phyloP scores from a whole-genome alignment of 1,140 invertebrate genomes.

The Spodoptera frugiperda region DNA sequence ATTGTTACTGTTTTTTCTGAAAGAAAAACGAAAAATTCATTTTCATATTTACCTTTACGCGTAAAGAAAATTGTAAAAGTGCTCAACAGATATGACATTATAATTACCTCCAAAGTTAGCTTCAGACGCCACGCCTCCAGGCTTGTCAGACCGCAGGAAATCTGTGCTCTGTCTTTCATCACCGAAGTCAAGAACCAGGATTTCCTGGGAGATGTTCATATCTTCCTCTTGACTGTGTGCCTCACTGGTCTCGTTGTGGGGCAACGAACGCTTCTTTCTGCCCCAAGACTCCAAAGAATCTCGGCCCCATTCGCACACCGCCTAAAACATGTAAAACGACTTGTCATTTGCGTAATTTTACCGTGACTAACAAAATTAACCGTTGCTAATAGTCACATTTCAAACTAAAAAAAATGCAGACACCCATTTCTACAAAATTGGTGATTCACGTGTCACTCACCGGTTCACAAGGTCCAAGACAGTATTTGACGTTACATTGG shows the following conservation, averaged over 20 bases:
- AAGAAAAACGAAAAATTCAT: constrained; percentile 48
- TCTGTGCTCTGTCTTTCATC: constrained; percentile 93
- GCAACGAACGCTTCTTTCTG: constrained; percentile 92
- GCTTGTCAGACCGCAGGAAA: constrained; percentile 90
- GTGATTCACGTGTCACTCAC: constrained; percentile 86
- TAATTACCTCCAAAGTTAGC: constrained; percentile 91
- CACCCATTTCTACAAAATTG: constrained; percentile 33
- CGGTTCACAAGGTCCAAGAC: constrained; percentile 96
- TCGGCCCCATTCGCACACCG: constrained; percentile 95
- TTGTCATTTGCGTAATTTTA: constrained; percentile 40
- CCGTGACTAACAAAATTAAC: constrained; percentile 49
- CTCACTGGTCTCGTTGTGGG: constrained; percentile 82
- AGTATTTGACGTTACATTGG: constrained; percentile 99
- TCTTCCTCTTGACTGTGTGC: constrained; percentile 92
- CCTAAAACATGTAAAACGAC: constrained; percentile 83
- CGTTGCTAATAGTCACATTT: constrained; percentile 37
- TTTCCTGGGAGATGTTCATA: constrained; percentile 97
- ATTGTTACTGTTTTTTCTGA: constrained; percentile 95
- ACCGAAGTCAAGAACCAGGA: constrained; percentile 95
- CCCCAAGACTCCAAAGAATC: constrained; percentile 96
- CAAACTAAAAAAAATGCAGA: constrained; percentile 1
- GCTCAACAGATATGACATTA: background rate
- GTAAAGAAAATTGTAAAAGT: no score
- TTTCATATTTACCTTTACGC: background rate
- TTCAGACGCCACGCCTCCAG: constrained; percentile 87